Conservation (phyloP, 1,140 invertebrate genomes). For the Anoplophora glabripennis region DNA sequence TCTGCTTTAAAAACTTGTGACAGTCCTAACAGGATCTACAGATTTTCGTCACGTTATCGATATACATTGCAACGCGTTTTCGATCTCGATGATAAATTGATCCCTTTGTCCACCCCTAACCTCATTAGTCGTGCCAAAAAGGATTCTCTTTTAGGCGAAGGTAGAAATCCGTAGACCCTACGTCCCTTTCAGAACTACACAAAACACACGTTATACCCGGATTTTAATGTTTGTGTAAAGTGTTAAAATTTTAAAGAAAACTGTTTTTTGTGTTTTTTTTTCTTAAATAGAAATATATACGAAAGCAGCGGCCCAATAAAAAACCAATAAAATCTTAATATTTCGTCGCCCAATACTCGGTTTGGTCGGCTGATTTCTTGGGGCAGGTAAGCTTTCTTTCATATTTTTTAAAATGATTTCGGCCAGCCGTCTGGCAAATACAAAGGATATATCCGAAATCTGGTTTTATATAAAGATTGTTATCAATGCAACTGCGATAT, state of each 20-base stretch:
- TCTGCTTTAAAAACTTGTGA: no score
- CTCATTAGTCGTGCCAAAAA: conserved; percentile 14
- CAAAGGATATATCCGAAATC: conserved; percentile 13
- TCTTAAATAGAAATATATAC: conserved; percentile 16
- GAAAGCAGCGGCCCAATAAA: neutral
- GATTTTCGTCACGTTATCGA: conserved; percentile 15
- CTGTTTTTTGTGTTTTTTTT: conserved; percentile 13
- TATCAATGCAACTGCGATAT: conserved; percentile 14
- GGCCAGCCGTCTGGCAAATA: conserved; percentile 9
- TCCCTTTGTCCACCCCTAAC: conserved; percentile 10
- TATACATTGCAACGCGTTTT: no score
- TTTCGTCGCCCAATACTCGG: neutral
- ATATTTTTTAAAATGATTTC: conserved; percentile 16
- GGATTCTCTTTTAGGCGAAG: conserved; percentile 5
- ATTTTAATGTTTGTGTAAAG: conserved; percentile 13
- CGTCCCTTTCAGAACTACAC: conserved; percentile 9
- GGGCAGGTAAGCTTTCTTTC: conserved; percentile 11
- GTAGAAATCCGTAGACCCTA: conserved; percentile 2
- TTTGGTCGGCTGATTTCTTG: conserved; percentile 4
- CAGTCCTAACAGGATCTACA: conserved; percentile 19
- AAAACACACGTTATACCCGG: conserved; percentile 10
- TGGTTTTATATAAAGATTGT: conserved; percentile 12
- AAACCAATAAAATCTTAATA: neutral
- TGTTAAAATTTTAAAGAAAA: conserved; percentile 11
- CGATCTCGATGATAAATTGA: conserved; percentile 13